Conservation (phyloP, 37 sponge, comb jelly and placozoan species). For the Beroe forskalii region DNA sequence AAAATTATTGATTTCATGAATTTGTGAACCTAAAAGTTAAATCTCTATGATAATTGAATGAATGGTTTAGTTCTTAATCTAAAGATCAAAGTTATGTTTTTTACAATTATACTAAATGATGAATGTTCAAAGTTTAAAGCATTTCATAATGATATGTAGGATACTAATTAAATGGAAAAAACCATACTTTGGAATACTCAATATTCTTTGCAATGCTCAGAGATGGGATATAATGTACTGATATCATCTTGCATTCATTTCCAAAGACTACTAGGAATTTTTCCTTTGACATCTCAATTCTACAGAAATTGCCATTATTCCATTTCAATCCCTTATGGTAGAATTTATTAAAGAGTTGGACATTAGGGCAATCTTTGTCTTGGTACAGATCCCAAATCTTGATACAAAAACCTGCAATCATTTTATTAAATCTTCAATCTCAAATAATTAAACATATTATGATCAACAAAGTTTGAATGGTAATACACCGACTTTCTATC, state of each 20-base stretch:
- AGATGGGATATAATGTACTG: constrained; percentile 25
- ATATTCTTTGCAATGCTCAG: neutral
- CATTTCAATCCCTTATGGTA: neutral
- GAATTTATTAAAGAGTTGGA: neutral
- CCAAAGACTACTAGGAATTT: neutral
- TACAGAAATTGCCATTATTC: neutral
- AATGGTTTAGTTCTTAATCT: too few species aligned
- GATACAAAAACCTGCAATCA: neutral
- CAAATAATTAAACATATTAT: too few species aligned
- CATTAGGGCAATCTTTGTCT: neutral
- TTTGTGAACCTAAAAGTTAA: neutral
- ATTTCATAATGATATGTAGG: too few species aligned
- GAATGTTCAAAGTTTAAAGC: too few species aligned
- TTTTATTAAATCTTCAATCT: too few species aligned
- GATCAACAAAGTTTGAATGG: too few species aligned
- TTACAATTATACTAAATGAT: too few species aligned
- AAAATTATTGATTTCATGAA: neutral
- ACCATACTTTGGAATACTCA: neutral
- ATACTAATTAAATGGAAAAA: too few species aligned
- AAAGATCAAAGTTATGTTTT: too few species aligned
- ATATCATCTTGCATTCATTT: neutral
- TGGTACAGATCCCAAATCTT: neutral
- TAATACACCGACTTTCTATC: too few species aligned
- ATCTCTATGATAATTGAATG: neutral
- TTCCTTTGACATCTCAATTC: neutral